Evolutionary conservation across 1,140 invertebrate species (phyloP).

Genomic region (Ceratoteleas bidentatus): DNA sequence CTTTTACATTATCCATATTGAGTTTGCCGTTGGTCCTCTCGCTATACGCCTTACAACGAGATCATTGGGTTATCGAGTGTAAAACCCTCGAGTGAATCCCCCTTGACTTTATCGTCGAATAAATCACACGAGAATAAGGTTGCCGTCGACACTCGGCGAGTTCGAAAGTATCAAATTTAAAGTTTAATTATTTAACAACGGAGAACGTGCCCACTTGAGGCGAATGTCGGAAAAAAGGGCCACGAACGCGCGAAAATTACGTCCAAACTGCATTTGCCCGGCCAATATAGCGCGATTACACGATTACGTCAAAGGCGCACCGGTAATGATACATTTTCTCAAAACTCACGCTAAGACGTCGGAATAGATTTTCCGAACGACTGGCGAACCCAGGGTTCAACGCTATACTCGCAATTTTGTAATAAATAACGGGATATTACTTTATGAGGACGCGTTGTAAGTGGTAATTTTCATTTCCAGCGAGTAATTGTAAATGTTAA

Average conservation of each 20-base stretch:
- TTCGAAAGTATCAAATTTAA: slow-evolving; percentile 30
- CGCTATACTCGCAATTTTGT: not conserved
- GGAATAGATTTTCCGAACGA: slow-evolving; percentile 12
- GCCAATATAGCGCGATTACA: slow-evolving; percentile 17
- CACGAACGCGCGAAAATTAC: not conserved
- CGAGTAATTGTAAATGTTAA: not conserved
- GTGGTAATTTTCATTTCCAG: not conserved
- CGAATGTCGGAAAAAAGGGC: slow-evolving; percentile 1
- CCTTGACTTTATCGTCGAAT: slow-evolving; percentile 58
- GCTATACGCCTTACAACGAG: slow-evolving; percentile 38
- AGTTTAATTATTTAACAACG: slow-evolving; percentile 33
- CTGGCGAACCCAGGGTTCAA: slow-evolving; percentile 1
- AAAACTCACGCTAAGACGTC: slow-evolving; percentile 15
- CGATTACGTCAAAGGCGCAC: slow-evolving; percentile 24
- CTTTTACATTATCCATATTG: slow-evolving; percentile 49
- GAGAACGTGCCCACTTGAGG: slow-evolving; percentile 13
- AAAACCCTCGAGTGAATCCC: slow-evolving; percentile 55
- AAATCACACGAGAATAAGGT: slow-evolving; percentile 58
- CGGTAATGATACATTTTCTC: slow-evolving; percentile 20
- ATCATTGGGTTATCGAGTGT: slow-evolving; percentile 63
- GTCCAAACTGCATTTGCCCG: slow-evolving; percentile 14
- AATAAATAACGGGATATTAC: not conserved
- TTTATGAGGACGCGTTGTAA: not conserved
- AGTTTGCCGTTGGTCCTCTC: slow-evolving; percentile 48
- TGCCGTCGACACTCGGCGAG: slow-evolving; percentile 31